A percentile compares a stretch with the other conserved stretches of the same genome.
Conservation (phyloP, 2,113 vertebrate genomes). For the Corvus hawaiiensis region DNA sequence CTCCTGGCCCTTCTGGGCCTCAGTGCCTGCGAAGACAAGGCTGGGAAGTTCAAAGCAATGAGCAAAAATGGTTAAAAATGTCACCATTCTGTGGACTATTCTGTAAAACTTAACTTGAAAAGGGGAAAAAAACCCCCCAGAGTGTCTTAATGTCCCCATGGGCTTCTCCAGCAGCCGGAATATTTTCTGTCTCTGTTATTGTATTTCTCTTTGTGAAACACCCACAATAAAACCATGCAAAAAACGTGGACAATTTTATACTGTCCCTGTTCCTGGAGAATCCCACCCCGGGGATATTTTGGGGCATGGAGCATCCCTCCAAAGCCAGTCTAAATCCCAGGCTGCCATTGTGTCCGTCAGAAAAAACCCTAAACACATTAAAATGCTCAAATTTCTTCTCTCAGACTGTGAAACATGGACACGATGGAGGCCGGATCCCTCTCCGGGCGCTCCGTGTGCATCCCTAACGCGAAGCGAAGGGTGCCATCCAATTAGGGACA, state of each 20-base stretch:
- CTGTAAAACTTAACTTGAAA: not conserved
- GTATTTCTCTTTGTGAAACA: not conserved
- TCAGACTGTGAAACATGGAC: fast-evolving
- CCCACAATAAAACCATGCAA: not conserved
- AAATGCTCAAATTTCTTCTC: not conserved
- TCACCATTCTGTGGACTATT: conserved; percentile 12
- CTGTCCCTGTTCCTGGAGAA: not conserved
- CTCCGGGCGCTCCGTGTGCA: not conserved
- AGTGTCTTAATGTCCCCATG: not conserved
- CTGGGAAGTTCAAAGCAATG: conserved; percentile 48
- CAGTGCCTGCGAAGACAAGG: not conserved
- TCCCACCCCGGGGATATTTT: not conserved
- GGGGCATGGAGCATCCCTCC: not conserved
- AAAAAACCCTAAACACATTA: not conserved
- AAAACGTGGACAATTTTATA: not conserved
- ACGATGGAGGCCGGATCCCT: fast-evolving
- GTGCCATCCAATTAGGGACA: not conserved
- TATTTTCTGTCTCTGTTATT: not conserved
- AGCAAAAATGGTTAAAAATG: conserved; percentile 63
- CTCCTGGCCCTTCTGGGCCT: conserved; percentile 63
- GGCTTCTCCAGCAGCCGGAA: not conserved
- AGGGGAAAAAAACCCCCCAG: not conserved
- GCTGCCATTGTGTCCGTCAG: fast-evolving
- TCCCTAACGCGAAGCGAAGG: not conserved
- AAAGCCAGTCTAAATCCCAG: not conserved